Evolutionary conservation across 2,888 invertebrate genomes (phyloP).

Genomic region (Lasioglossum vierecki): DNA sequence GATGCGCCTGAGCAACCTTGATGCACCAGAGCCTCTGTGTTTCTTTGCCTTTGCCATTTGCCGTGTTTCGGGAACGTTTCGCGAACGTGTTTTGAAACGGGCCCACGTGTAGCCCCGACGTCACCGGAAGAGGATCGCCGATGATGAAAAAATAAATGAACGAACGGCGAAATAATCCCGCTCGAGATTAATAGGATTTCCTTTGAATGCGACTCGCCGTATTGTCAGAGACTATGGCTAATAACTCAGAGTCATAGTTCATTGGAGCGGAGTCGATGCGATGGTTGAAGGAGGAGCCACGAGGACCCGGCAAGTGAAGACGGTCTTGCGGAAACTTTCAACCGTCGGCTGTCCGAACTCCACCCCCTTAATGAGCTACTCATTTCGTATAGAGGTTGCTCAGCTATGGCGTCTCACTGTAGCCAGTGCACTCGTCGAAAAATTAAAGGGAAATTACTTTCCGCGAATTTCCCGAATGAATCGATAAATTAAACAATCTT

Average conservation of each 20-base stretch:
- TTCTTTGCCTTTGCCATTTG: not conserved
- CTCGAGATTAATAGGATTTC: not conserved
- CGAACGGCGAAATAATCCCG: not conserved
- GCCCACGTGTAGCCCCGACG: not conserved
- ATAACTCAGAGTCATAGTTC: slow-evolving; percentile 3
- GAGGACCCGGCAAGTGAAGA: not conserved
- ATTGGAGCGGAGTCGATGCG: slow-evolving; percentile 4
- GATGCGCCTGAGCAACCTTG: slow-evolving; percentile 24
- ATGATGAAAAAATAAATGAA: not conserved
- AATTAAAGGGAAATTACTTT: not conserved
- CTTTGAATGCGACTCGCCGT: not conserved
- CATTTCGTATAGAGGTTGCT: slow-evolving; percentile 4
- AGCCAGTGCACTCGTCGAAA: not conserved
- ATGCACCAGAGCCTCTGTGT: not conserved
- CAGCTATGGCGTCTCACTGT: not conserved
- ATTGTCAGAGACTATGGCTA: not conserved
- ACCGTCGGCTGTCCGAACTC: slow-evolving; percentile 11
- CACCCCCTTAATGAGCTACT: slow-evolving; percentile 7
- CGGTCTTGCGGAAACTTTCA: slow-evolving; percentile 15
- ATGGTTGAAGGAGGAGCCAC: slow-evolving; percentile 7
- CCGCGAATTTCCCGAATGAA: not conserved
- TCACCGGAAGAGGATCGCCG: not conserved
- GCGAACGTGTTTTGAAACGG: not conserved
- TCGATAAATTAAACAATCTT: not conserved
- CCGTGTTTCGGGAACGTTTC: not conserved